Evolutionary conservation across 2,113 vertebrate species (phyloP), one percentile per base, ranked within the genome.

Genomic region (Oryzias celebensis): DNA sequence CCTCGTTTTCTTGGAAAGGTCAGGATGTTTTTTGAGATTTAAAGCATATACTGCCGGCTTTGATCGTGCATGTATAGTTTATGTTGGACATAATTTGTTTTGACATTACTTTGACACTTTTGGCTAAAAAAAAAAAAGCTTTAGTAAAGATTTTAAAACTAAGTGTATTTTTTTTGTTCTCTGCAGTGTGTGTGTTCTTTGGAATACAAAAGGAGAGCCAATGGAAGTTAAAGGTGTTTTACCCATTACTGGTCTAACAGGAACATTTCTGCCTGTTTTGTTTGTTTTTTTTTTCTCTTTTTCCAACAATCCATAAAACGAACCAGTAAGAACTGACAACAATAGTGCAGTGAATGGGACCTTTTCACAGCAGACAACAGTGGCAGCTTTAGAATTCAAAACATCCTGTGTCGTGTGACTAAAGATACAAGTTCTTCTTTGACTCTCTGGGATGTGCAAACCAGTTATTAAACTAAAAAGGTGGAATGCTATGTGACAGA

Each of bases 231-330:
- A 61, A 73, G 52, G 67, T 77, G 82, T 55, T 84, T 87, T 87
- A 75, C 76, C 84, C 85, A 81, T 90, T 83, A 83, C 75, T 78
- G 71, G 64, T 71, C 65, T 74, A 79, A 82, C 57, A 68, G 70
- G 57, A 69, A 73, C 65, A 71, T 74, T 69, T 85, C 26, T 28
- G 26, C 26, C 26, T 28, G 5, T 5, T 88, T 69, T 74, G 80
- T 64, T 72, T 15, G 22, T 58, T 24, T 60, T 62, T 69, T 62
- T 58, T 22, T 72, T 71, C 14, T 43, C 72, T 61, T 18, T 54
- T 55, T 69, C 77, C 14, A 49, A 68, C 70, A 63, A 50, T 24
- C 53, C 51, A 49, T 31, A 18, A 36, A 74, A 65, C 71, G 64
- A 22, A 68, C 49, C 44, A 24, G 1, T 8, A 54, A 23, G 59